A percentile compares a stretch with the other conserved stretches of the same genome.
These are phyloP conservation scores for Acanthochromis polyacanthus DNA, from an alignment of 2,113 vertebrate species.

Conservation along the genomic window DNA sequence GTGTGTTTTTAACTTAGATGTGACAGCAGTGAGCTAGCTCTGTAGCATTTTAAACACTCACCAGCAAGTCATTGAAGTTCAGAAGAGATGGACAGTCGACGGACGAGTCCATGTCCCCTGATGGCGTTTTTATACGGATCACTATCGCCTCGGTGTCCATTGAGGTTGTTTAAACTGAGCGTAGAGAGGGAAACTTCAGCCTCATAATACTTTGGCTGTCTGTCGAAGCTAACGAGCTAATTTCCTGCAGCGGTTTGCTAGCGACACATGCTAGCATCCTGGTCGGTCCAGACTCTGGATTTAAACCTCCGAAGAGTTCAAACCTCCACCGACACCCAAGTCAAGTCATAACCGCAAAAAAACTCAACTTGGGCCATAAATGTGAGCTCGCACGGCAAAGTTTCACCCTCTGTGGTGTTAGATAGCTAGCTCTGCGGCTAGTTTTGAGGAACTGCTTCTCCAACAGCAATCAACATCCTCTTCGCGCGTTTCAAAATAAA, in stretches of 20 bases:
- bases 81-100: slow-evolving; percentile 92
- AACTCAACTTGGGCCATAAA: background rate
- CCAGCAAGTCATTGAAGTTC: slow-evolving; percentile 96
- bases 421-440: slow-evolving; percentile 50
- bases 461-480: slow-evolving; percentile 75
- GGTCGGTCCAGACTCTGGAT: slow-evolving; percentile 31
- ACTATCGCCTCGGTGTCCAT: slow-evolving; percentile 95
- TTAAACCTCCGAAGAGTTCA: background rate
- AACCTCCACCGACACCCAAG: background rate
- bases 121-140: slow-evolving; percentile 94
- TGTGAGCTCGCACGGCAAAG: background rate
- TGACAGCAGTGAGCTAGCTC: background rate
- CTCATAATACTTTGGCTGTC: slow-evolving; percentile 63
- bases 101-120: slow-evolving; percentile 95
- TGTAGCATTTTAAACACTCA: slow-evolving; percentile 77
- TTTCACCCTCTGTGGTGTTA: slow-evolving; percentile 19
- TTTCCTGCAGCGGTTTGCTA: slow-evolving; percentile 64
- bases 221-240: slow-evolving; percentile 64
- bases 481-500: slow-evolving; percentile 69
- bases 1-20: background rate
- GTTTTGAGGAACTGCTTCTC: slow-evolving; percentile 37
- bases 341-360: background rate
- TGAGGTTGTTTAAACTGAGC: slow-evolving; percentile 85
- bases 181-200: slow-evolving; percentile 71
- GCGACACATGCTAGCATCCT: slow-evolving; percentile 64